Percentiles rank a stretch among this genome's conserved stretches.
Conservation (phyloP, 1,140 invertebrate genomes). For the Dendroctonus ponderosae region DNA sequence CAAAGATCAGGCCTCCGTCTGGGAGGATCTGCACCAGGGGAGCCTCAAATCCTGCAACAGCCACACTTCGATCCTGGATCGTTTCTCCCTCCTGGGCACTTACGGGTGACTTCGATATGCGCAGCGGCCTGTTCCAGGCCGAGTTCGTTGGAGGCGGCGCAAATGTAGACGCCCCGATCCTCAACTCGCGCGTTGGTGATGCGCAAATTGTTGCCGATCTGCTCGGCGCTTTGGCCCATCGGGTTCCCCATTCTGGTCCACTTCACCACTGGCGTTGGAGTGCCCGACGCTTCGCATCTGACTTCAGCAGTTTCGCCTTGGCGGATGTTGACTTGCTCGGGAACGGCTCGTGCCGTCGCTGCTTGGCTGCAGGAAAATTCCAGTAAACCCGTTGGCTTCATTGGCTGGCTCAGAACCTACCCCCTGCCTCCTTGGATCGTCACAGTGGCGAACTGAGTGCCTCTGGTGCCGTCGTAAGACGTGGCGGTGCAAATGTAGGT, state of each 20-base stretch:
- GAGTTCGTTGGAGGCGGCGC: constrained; percentile 60
- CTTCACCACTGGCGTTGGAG: constrained; percentile 67
- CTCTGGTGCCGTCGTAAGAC: constrained; percentile 40
- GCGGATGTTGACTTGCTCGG: constrained; percentile 67
- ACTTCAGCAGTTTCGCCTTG: constrained; percentile 77
- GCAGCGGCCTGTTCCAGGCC: constrained; percentile 65
- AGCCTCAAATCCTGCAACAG: constrained; percentile 68
- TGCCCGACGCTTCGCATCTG: constrained; percentile 68
- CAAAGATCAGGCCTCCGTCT: constrained; percentile 56
- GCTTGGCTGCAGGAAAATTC: constrained; percentile 39
- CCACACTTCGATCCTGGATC: constrained; percentile 7
- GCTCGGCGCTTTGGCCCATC: constrained; percentile 62
- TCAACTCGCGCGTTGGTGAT: constrained; percentile 68
- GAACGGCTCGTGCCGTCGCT: constrained; percentile 62
- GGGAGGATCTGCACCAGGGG: constrained; percentile 80
- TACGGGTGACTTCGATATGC: constrained; percentile 83
- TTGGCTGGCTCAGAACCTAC: constrained; percentile 8
- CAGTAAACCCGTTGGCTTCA: neutral
- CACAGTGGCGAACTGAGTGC: constrained; percentile 51
- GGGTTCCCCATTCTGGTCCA: constrained; percentile 75
- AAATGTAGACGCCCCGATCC: constrained; percentile 80
- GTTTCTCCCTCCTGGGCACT: constrained; percentile 49
- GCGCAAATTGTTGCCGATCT: constrained; percentile 66
- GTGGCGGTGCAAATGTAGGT: constrained; percentile 77
- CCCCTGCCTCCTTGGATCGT: constrained; percentile 44